Evolutionary conservation across 2,113 vertebrate species (phyloP), one percentile per base, ranked within the genome.

Genomic region (Lepisosteus osseus): DNA sequence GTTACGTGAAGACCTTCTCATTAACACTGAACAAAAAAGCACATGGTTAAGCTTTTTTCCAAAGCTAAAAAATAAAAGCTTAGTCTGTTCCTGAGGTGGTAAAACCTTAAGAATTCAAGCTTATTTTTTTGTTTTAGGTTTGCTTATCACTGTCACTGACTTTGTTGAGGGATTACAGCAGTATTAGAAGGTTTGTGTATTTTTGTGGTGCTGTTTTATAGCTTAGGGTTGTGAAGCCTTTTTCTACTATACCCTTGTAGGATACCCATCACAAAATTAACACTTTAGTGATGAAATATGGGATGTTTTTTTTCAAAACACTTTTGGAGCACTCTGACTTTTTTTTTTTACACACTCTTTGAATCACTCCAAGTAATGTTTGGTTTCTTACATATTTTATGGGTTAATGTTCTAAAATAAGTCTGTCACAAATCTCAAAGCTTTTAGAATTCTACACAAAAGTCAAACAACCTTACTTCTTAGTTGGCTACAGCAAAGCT

Each of bases 381-480:
- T 29, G 29, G 29, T 29, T 29, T 29, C 29, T 29, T 29, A 29
- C 29, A 29, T 29, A 1, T 29, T 29, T 29, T 29, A 29, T 29
- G 29, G 1, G 64, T 14, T 8, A 66, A 44, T 66, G 6, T 47
- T 66, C 4, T 44, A 3, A n/a, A 44, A 65, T 13, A 7, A 1
- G 13, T 66, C 42, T 66, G 43, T 8, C 42, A 45, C 14, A 66
- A 15, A 7, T 29, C 29, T 29, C 64, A 66, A 44, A 66, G 42
- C 3, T 29, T 14, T 14, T 47, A 77, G 76, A 73, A 82, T 71
- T 77, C 74, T 79, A 74, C 79, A 75, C 75, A 77, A 82, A 82
- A 74, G 62, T 83, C 70, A 86, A 82, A 86, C 86, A 87, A 29
- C 29, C 86, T 87, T 89, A 85, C 78, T 80, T 81, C 77, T 86